Base-by-base conservation (phyloP, 2,888 invertebrate genomes). In the Microctonus hyperodae region DNA sequence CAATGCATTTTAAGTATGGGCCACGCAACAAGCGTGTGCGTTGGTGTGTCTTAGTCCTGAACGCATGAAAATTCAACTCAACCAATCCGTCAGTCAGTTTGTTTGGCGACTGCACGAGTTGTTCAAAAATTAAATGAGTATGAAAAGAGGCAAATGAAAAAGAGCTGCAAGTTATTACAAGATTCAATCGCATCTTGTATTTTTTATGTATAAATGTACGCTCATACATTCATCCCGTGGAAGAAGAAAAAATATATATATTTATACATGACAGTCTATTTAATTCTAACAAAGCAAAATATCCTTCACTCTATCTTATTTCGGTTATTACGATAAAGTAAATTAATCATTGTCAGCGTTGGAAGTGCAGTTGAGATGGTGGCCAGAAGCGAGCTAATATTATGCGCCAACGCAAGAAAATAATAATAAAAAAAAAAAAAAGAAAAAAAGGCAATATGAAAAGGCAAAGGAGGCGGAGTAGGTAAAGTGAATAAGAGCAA, bases 1-100 rank as follows among this genome's bases (percentile, higher is more conserved):
- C 81, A 77, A 82, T 82, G 82, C 80, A 82, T 82, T 82, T 82
- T 82, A 82, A 82, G 80, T 79, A 75, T 60, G 62, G 37, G 25
- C 44, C 48, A n/a, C n/a, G 1, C 13, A 25, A 44, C 25, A 25
- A n/a, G 28, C n/a, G 20, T 22, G 20, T 11, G 16, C 22, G 44
- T 60, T 60, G 16, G 16, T 57, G 64, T 62, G 16, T 57, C 56
- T 64, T 16, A 57, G 22, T 33, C 9, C 6, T 44, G 44, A 16
- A 44, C 55, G 10, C 16, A 9, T n/a, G 20, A 55, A 55, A 55
- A 16, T 55, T 55, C 16, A 13, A 16, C 20, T 31, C 9, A 23
- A 13, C 28, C 55, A 55, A 55, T n/a, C 31, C 55, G 55, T 55
- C 55, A 31, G 33, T 55, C 33, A 33, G 55, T 44, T 44, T 16